Conservation (phyloP, 2,113 vertebrate species). For the Vulpes ferrilata region DNA sequence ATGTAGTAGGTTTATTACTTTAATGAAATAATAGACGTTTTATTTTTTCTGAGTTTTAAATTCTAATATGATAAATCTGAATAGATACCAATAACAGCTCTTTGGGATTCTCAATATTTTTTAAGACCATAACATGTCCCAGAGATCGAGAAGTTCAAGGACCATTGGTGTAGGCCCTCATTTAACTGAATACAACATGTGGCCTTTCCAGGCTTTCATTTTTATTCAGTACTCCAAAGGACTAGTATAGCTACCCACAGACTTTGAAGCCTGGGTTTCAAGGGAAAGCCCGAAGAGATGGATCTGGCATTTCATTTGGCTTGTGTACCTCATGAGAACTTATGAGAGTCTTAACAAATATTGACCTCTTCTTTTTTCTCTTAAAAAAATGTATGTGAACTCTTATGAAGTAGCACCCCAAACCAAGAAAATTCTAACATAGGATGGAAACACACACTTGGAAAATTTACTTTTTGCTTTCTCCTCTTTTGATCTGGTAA, state of each 20-base stretch:
- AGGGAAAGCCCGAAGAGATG: accelerated
- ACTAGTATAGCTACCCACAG: too few relatives aligned
- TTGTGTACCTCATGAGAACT: accelerated
- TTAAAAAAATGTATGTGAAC: neutral
- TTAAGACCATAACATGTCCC: neutral
- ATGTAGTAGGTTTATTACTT: neutral
- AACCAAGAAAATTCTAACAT: accelerated
- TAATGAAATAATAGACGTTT: neutral
- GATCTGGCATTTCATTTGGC: accelerated
- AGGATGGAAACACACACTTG: accelerated
- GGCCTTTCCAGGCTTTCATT: too few relatives aligned
- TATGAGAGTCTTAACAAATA: neutral
- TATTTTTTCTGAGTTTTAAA: neutral
- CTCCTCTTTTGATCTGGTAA: neutral
- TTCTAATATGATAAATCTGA: neutral
- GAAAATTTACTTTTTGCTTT: neutral
- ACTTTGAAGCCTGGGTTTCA: neutral
- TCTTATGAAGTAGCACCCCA: neutral
- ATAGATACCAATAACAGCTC: neutral
- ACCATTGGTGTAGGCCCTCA: accelerated
- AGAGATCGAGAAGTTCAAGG: neutral
- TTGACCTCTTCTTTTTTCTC: neutral
- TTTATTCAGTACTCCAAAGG: too few relatives aligned
- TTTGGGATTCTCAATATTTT: neutral
- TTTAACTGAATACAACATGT: accelerated